Base-by-base conservation (phyloP, 1,140 invertebrate species). In the Chironomus tepperi region DNA sequence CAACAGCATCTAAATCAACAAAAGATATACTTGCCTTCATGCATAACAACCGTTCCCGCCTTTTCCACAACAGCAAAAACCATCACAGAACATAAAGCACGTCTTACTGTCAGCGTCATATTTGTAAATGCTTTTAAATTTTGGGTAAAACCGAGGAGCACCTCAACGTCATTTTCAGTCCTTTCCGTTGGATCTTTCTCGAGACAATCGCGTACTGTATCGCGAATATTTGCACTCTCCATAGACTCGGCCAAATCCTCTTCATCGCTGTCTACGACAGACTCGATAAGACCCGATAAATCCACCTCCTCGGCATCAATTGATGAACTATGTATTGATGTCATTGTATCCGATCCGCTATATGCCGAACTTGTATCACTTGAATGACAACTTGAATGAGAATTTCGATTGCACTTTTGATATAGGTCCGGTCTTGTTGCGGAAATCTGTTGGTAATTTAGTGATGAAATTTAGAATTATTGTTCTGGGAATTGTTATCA, bases 51-150 rank as follows among this genome's bases (percentile, higher is more conserved):
- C 34, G 97, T 99, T 6, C 94, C 95, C 15, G 95, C 93, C 78
- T 97, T 96, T 81, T 98, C 96, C 12, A 99, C 97, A 0, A 98
- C 95, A 1, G 97, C 98, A 84, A 99, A 98, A 0, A 95, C 93
- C 94, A 96, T 96, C 0, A 95, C 93, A 42, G 89, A 89, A 83
- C 97, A 99, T 43, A 99, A 85, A 47, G 95, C 95, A 78, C 94
- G 87, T 76, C 96, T 87, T 24, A 98, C 97, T 8, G 93, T 91
- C 76, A 97, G 81, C 21, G 94, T 96, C 89, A 96, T 95, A 77
- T 96, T 95, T 76, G 93, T 95, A 80, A 97, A 97, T 43, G 94
- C 94, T 83, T 94, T 94, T 16, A 99, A 87, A 81, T 98, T 95
- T 83, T 98, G 96, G 10, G 97, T 98, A 80, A 99, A 98, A 82